Conservation (phyloP, 2,888 invertebrate genomes). For the Zygogramma bicolorata region DNA sequence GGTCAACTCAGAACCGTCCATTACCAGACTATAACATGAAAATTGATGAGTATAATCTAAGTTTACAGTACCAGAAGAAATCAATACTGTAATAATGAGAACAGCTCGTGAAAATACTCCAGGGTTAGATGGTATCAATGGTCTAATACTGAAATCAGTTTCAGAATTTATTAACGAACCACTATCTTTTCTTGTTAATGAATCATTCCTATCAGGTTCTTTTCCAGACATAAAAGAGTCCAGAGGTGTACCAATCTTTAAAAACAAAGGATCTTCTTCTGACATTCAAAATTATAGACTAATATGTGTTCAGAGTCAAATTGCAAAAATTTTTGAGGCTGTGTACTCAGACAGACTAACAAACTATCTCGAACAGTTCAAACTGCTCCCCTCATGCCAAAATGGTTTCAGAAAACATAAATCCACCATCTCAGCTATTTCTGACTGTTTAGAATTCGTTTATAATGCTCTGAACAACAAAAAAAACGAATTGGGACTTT, state of each 20-base stretch:
- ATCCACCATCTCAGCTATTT: background rate
- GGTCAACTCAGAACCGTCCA: background rate
- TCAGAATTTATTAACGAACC: slow-evolving; percentile 9
- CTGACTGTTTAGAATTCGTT: background rate
- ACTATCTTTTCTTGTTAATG: background rate
- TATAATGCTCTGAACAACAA: slow-evolving; percentile 2
- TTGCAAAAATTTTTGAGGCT: slow-evolving; percentile 11
- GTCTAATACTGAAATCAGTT: slow-evolving; percentile 1
- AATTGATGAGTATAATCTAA: background rate
- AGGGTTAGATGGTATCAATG: slow-evolving; percentile 9
- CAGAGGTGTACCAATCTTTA: slow-evolving; percentile 1
- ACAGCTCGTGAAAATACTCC: slow-evolving; percentile 2
- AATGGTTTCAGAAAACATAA: slow-evolving; percentile 4
- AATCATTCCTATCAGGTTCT: slow-evolving; percentile 11
- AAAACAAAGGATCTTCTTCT: background rate
- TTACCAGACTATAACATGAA: slow-evolving; percentile 1
- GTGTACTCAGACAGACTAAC: slow-evolving; percentile 4
- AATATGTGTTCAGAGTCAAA: background rate
- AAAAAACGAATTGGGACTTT: slow-evolving; percentile 16
- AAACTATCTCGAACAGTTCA: background rate
- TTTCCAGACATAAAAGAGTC: slow-evolving; percentile 11
- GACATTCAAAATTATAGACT: background rate
- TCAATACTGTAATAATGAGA: slow-evolving; percentile 11
- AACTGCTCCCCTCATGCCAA: background rate
- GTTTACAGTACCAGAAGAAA: slow-evolving; percentile 5